These are phyloP conservation scores for Eretmocerus hayati DNA, from an alignment of 2,888 invertebrate species.

Conservation along the genomic window DNA sequence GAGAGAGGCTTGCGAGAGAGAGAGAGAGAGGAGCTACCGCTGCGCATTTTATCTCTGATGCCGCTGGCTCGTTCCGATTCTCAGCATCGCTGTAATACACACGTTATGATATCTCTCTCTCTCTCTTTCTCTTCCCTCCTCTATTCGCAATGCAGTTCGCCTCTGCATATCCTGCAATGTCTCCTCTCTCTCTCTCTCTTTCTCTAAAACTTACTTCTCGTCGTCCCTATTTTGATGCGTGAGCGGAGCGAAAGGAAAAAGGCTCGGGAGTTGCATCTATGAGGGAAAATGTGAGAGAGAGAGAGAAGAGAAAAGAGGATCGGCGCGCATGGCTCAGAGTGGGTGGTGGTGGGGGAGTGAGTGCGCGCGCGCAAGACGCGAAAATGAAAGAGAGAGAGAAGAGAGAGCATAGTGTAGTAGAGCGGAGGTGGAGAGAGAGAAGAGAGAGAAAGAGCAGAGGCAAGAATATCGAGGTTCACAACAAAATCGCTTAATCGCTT, in stretches of 20 bases:
- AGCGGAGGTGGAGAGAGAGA: conserved; percentile 11
- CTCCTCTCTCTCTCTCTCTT: too few relatives aligned
- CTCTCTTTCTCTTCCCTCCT: conserved; percentile 6
- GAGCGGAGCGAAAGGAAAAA: neutral
- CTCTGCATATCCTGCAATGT: neutral
- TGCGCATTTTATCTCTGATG: too few relatives aligned
- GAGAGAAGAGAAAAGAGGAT: conserved; percentile 7
- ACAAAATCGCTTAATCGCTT: conserved; percentile 48
- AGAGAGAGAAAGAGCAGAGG: conserved; percentile 27
- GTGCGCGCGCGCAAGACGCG: neutral
- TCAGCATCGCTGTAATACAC: too few relatives aligned
- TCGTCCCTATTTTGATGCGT: too few relatives aligned
- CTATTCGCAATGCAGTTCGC: neutral
- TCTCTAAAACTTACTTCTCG: too few relatives aligned
- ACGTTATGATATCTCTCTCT: too few relatives aligned
- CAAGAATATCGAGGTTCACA: conserved; percentile 46
- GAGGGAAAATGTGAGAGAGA: conserved; percentile 1
- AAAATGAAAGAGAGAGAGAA: too few relatives aligned
- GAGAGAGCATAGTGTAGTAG: neutral
- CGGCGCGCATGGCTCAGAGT: conserved; percentile 18
- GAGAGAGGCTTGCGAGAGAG: too few relatives aligned
- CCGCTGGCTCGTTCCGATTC: too few relatives aligned
- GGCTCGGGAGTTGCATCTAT: too few relatives aligned
- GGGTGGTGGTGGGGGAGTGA: conserved; percentile 7
- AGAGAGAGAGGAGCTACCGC: too few relatives aligned